Percentiles rank a stretch among this genome's conserved stretches.
These are phyloP conservation scores for Hyperoodon ampullatus DNA, from an alignment of 2,113 vertebrate genomes.

Conservation along the genomic window DNA sequence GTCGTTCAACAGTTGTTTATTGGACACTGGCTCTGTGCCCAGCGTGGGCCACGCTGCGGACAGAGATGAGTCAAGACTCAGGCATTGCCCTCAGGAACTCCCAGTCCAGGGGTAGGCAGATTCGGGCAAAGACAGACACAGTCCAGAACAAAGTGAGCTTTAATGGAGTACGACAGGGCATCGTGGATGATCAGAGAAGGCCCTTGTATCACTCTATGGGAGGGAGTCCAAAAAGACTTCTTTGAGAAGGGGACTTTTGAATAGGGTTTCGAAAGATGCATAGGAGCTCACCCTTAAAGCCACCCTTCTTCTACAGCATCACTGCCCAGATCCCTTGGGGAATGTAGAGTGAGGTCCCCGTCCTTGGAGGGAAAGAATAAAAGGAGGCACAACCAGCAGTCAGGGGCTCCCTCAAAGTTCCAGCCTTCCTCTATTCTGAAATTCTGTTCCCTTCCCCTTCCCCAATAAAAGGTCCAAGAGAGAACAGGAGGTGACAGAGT, in stretches of 20 bases:
- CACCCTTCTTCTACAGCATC: background rate
- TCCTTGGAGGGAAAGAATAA: background rate
- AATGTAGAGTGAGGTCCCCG: background rate
- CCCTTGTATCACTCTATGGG: background rate
- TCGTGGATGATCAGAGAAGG: background rate
- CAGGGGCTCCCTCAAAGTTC: background rate
- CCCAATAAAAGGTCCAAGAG: slow-evolving; percentile 88
- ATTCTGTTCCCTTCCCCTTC: background rate
- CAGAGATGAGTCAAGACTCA: background rate
- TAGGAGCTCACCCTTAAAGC: slow-evolving; percentile 8
- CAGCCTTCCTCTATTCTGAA: background rate
- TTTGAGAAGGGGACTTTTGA: background rate
- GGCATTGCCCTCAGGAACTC: background rate
- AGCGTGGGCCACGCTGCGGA: background rate
- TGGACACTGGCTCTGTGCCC: background rate
- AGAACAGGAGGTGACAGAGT: slow-evolving; percentile 91
- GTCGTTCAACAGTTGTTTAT: background rate
- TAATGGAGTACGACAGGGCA: background rate
- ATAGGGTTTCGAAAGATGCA: background rate
- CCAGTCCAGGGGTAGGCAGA: background rate
- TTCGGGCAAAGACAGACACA: background rate
- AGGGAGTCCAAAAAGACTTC: background rate
- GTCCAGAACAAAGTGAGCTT: accelerated
- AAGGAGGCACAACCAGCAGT: too few species aligned
- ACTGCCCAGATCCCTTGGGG: background rate